phyloP scores from a whole-genome alignment of 2,888 invertebrate genomes.

The Andrena bicolor region DNA sequence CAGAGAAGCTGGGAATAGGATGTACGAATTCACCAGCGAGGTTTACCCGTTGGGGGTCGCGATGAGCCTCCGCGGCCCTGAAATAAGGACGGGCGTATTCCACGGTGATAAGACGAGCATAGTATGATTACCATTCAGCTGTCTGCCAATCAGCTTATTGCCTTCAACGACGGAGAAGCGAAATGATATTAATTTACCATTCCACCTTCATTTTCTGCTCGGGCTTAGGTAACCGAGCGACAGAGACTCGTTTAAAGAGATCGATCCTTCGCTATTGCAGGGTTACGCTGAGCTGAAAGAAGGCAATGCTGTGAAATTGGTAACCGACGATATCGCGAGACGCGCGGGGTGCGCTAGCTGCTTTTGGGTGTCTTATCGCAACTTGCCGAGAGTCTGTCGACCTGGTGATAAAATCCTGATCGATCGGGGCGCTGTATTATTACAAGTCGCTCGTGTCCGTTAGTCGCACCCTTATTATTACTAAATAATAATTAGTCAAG shows the following conservation, averaged over 20 bases:
- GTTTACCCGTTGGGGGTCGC: conserved; percentile 85
- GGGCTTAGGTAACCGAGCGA: too few relatives aligned
- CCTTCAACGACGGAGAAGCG: not conserved
- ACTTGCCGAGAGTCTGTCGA: conserved; percentile 63
- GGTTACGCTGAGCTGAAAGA: conserved; percentile 61
- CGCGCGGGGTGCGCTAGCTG: conserved; percentile 60
- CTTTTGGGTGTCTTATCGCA: conserved; percentile 71
- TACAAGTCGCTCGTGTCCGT: conserved; percentile 66
- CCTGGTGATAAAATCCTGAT: conserved; percentile 70
- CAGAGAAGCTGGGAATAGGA: conserved; percentile 65
- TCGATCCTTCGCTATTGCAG: conserved; percentile 36
- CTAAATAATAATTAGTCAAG: not conserved
- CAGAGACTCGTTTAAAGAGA: too few relatives aligned
- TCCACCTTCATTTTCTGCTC: too few relatives aligned
- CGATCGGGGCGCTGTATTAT: conserved; percentile 65
- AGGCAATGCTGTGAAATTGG: conserved; percentile 62
- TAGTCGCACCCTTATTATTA: conserved; percentile 25
- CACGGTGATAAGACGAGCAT: conserved; percentile 62
- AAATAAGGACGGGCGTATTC: conserved; percentile 75
- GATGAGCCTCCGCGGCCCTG: conserved; percentile 74
- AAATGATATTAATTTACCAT: not conserved
- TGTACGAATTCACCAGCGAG: conserved; percentile 59
- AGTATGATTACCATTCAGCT: conserved; percentile 47
- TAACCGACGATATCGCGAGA: conserved; percentile 57
- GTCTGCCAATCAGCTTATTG: not conserved